Base-by-base conservation (phyloP, 1,140 invertebrate species). In the Brachionus angularis region DNA sequence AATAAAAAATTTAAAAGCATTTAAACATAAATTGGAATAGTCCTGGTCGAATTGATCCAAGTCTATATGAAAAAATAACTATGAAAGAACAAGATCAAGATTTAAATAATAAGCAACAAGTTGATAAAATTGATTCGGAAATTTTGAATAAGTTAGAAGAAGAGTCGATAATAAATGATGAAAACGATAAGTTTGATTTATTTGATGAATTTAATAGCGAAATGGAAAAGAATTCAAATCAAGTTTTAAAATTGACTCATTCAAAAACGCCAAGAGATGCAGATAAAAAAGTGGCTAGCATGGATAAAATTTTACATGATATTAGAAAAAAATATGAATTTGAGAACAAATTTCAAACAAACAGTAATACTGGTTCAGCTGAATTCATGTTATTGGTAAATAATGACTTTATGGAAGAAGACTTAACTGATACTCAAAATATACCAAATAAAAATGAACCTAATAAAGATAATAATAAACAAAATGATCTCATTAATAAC, bases 221-320 rank as follows among this genome's bases (percentile, higher is more conserved):
- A 10, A 34, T 36, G 18, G 53, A 58, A 16, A 21, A 36, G 31
- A 58, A 39, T 14, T 36, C 53, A 10, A 58, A 58, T 31, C 53
- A 58, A 58, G 33, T 39, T 1, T n/a, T 58, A 3, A 58, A 58
- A 23, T 34, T 58, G 18, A 58, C 53, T 4, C 53, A 58, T 58
- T 31, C 39, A 7, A 58, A 58, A 31, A 58, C 31, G 5, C 23
- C 16, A 7, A n/a, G 31, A 2, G 53, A 58, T 16, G 3, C 14
- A 21, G 53, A 58, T 16, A 58, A 58, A 58, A 58, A 58, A 25
- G 25, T 58, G 53, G 53, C 53, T 4, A 36, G 31, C 8, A 58
- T 58, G 53, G 53, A 58, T 34, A 58, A 58, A 58, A 58, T 58
- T 36, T 58, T 58, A 34, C 14, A 36, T 36, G 53, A 58, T 39